Percentiles rank a stretch among this genome's conserved stretches.
phyloP scores from a whole-genome alignment of 2,888 invertebrate genomes.

The Nineta flava region DNA sequence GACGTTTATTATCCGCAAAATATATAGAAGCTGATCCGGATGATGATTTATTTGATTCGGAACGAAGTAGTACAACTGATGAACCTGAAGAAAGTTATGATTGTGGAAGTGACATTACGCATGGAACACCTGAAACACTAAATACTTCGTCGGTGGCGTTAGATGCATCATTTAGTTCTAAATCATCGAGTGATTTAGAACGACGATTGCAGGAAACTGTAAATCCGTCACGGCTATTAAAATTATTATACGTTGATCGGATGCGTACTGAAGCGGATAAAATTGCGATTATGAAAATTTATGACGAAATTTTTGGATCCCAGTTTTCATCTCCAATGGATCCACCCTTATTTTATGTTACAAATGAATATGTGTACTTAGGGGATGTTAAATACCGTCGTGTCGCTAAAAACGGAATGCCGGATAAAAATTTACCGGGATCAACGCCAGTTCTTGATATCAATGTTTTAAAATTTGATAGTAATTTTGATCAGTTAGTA shows the following conservation, averaged over 20 bases:
- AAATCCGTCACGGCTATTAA: constrained; percentile 46
- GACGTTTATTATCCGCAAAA: not conserved
- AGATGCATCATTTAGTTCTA: not conserved
- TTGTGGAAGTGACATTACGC: not conserved
- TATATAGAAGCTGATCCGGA: not conserved
- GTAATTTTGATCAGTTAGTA: constrained; percentile 23
- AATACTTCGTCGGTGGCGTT: not conserved
- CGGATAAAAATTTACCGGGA: constrained; percentile 30
- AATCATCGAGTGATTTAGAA: not conserved
- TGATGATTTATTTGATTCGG: not conserved
- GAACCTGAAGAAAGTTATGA: not conserved
- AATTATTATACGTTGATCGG: constrained; percentile 71
- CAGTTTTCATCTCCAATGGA: constrained; percentile 15
- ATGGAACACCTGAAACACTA: not conserved
- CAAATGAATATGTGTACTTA: constrained; percentile 38
- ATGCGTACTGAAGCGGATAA: constrained; percentile 72
- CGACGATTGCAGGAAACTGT: not conserved
- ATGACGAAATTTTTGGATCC: constrained; percentile 30
- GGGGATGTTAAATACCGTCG: constrained; percentile 43
- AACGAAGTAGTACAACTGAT: not conserved
- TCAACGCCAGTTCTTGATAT: constrained; percentile 23
- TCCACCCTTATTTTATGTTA: constrained; percentile 41
- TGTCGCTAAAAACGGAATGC: constrained; percentile 25
- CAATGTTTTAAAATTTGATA: constrained; percentile 20
- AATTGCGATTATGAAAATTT: constrained; percentile 40